Evolutionary conservation across 2,888 invertebrate genomes (phyloP).

Genomic region (Hemaris fuciformis): DNA sequence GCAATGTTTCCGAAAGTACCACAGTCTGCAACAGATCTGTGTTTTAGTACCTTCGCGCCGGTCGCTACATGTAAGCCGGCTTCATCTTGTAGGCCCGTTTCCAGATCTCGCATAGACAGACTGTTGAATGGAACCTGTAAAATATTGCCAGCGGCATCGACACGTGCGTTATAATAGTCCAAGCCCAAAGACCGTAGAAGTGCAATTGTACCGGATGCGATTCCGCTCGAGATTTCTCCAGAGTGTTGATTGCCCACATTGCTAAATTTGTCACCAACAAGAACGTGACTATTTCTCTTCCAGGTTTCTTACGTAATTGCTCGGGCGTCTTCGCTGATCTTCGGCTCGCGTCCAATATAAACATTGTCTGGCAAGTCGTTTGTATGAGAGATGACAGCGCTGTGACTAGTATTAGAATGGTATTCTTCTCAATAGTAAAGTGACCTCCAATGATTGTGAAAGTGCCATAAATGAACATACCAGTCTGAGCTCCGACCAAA

Average conservation of each 20-base stretch:
- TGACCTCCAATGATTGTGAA: slow-evolving; percentile 97
- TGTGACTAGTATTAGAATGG: slow-evolving; percentile 90
- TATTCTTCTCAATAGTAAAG: slow-evolving; percentile 90
- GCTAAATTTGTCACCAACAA: slow-evolving; percentile 94
- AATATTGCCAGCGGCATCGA: slow-evolving; percentile 96
- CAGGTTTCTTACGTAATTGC: slow-evolving; percentile 93
- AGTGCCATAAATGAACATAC: slow-evolving; percentile 95
- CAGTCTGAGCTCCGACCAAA: slow-evolving; percentile 95
- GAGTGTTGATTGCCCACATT: slow-evolving; percentile 96
- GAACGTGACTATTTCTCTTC: slow-evolving; percentile 96
- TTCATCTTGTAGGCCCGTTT: slow-evolving; percentile 96
- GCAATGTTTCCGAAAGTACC: slow-evolving; percentile 46
- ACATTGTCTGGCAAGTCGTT: slow-evolving; percentile 94
- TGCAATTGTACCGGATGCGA: slow-evolving; percentile 95
- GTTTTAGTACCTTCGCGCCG: slow-evolving; percentile 60
- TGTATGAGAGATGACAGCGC: slow-evolving; percentile 93
- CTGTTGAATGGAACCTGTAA: slow-evolving; percentile 96
- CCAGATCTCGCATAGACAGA: slow-evolving; percentile 98
- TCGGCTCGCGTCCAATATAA: slow-evolving; percentile 94
- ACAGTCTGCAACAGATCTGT: slow-evolving; percentile 40
- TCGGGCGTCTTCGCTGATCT: slow-evolving; percentile 90
- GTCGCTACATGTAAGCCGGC: slow-evolving; percentile 90
- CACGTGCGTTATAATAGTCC: slow-evolving; percentile 97
- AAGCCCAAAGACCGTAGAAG: slow-evolving; percentile 96
- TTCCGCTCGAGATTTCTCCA: slow-evolving; percentile 94